Evolutionary conservation across 2,113 vertebrate species (phyloP), one percentile per base, ranked within the genome.

Genomic region (Phycodurus eques): DNA sequence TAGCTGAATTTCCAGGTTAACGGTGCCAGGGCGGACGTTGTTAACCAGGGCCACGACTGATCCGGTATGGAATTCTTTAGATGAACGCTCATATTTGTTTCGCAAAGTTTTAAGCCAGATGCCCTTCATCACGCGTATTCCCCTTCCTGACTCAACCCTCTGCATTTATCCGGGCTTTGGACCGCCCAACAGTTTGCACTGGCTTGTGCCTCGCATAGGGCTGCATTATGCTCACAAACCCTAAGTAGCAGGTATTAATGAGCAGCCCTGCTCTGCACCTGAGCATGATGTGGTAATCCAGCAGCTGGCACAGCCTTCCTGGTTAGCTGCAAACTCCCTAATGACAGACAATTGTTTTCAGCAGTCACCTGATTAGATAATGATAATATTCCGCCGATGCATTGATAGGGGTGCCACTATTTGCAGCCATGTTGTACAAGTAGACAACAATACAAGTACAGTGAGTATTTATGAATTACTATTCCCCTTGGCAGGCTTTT

Each of bases 321-420:
- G 78, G 83, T 87, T 86, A 80, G 78, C 82, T 72, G 70, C 79
- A 75, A 72, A 84, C 80, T 62, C 82, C 82, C 84, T 80, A 47
- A 66, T 63, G 84, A 84, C 83, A 22, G 77, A 75, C 78, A 83
- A 87, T 88, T 87, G 87, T 87, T 87, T 87, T 88, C 78, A 73
- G 70, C 67, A 1, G 70, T 82, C 86, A 87, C 88, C 87, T 87
- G 88, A 89, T 80, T 89, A 82, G 68, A 82, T 76, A 74, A 81
- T 80, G 76, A 79, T 81, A 74, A 73, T 77, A 70, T 79, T 87
- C 75, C 77, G 77, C 72, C 64, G 13, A 68, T 19, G 46, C 7
- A 8, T 35, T 61, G 12, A 19, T 72, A 42, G 71, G 19, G 49
- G 27, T 59, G 33, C 33, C 13, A 13, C 68, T 61, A 20, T 13